These are phyloP conservation scores for Okapia johnstoni DNA, from an alignment of 2,113 vertebrate species.

Conservation along the genomic window DNA sequence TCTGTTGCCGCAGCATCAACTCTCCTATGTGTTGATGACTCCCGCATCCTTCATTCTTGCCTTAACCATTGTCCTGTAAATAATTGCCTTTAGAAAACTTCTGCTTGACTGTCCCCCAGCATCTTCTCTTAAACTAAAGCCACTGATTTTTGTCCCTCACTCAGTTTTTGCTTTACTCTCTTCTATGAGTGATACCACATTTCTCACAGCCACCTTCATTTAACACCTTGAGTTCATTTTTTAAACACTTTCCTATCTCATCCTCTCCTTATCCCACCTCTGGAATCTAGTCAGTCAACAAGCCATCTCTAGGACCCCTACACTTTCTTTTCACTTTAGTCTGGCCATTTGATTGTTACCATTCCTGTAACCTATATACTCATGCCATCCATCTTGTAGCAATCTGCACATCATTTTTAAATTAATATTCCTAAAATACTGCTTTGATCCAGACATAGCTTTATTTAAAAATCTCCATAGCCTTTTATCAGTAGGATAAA, in stretches of 20 bases:
- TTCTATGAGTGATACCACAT: background rate
- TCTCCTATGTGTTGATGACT: background rate
- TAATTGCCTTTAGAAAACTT: background rate
- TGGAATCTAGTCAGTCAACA: background rate
- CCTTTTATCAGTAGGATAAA: background rate
- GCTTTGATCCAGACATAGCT: background rate
- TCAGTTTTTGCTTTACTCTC: conserved; percentile 2
- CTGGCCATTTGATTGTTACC: background rate
- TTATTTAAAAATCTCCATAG: background rate
- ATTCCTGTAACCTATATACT: background rate
- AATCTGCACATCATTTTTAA: background rate
- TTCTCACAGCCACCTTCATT: background rate
- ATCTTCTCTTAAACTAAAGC: background rate
- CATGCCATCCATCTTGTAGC: background rate
- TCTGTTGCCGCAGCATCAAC: background rate
- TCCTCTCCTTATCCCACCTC: background rate
- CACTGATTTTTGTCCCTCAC: background rate
- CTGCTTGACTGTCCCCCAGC: background rate
- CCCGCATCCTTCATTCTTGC: background rate
- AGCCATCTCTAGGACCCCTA: background rate
- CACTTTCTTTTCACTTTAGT: background rate
- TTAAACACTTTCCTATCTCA: background rate
- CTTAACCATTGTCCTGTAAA: background rate
- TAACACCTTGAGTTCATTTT: background rate
- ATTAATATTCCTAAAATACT: background rate